Conservation (phyloP, 2,888 invertebrate genomes). For the Ornithoptera priamus region DNA sequence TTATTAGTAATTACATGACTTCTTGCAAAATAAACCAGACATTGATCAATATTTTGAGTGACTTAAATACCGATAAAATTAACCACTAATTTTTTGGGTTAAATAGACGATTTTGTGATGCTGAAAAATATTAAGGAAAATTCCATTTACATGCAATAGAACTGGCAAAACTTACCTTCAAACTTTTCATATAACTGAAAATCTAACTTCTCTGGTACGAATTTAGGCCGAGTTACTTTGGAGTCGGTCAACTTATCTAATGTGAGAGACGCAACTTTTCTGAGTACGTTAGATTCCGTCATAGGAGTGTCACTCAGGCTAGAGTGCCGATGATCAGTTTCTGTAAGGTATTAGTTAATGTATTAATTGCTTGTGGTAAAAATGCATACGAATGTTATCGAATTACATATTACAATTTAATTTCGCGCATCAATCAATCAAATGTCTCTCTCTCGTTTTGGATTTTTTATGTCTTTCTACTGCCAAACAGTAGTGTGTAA, state of each 20-base stretch:
- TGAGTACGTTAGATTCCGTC: slow-evolving; percentile 85
- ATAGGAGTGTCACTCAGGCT: slow-evolving; percentile 75
- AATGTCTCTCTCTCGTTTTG: no score
- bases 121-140: slow-evolving; percentile 8
- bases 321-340: slow-evolving; percentile 64
- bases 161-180: slow-evolving; percentile 83
- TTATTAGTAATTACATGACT: no score
- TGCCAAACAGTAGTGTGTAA: no score
- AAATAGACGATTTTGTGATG: no score
- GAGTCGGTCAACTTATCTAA: slow-evolving; percentile 86
- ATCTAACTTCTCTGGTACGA: slow-evolving; percentile 92
- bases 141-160: neutral
- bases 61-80: no score
- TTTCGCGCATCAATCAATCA: no score
- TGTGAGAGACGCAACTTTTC: slow-evolving; percentile 91
- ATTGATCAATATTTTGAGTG: no score
- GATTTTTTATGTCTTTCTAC: no score
- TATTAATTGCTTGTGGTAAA: neutral
- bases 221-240: slow-evolving; percentile 84
- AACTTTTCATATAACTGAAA: slow-evolving; percentile 94
- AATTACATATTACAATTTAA: no score
- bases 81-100: no score
- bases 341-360: slow-evolving; percentile 41
- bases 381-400: neutral
- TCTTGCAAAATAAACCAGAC: no score